A percentile compares a stretch with the other conserved stretches of the same genome.
Evolutionary conservation across 2,113 vertebrate species (phyloP).

Genomic region (Callipepla californica): DNA sequence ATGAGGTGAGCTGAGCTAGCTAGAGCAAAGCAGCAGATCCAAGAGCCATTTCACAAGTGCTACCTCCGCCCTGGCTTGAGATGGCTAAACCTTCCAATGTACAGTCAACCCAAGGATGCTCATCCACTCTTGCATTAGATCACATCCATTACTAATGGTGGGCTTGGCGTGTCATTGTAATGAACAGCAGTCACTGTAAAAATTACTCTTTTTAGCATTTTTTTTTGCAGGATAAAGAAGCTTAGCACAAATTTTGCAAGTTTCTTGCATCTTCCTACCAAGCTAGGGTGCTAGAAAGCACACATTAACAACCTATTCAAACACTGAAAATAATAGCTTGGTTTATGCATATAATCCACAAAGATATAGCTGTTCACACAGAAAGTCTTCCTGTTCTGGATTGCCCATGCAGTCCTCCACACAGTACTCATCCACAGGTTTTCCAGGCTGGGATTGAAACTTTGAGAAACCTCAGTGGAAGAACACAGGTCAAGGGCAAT

Average conservation of each 20-base stretch:
- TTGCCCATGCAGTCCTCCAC: not conserved
- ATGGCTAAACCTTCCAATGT: not conserved
- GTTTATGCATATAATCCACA: not conserved
- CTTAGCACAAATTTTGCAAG: not conserved
- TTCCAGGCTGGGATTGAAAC: not conserved
- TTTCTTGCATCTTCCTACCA: not conserved
- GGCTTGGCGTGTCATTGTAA: not conserved
- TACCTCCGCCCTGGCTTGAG: not conserved
- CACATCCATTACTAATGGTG: not conserved
- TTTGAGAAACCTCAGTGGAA: not conserved
- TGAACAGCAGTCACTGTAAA: not conserved
- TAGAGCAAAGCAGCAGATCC: not conserved
- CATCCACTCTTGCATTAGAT: not conserved
- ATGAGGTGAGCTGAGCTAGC: not conserved
- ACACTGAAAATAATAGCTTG: not conserved
- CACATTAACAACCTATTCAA: not conserved
- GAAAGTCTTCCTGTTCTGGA: not conserved
- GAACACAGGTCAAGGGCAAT: not conserved
- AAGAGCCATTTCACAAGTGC: not conserved
- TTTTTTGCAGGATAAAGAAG: not conserved
- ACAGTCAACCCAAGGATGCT: not conserved
- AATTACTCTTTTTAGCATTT: not conserved
- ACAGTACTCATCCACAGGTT: not conserved
- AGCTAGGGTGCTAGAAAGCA: not conserved
- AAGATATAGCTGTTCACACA: not conserved